Conservation (phyloP, 2,797 vertebrate species). For the Rhinogobio ventralis region DNA sequence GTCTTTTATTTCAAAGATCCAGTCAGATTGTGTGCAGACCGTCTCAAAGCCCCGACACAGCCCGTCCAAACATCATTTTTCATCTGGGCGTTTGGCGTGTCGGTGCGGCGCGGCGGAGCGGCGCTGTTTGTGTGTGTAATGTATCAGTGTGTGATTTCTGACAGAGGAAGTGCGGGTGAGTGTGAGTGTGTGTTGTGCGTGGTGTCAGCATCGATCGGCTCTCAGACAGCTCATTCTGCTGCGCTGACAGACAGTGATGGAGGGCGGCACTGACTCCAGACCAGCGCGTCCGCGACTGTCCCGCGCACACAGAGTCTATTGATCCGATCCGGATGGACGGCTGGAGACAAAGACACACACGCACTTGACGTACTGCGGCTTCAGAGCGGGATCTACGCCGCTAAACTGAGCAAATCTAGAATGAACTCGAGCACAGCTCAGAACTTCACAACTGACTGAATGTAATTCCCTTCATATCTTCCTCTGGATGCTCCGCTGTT, state of each 20-base stretch:
- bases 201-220: conserved; percentile 91
- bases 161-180: conserved; percentile 85
- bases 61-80: conserved; percentile 72
- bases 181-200: conserved; percentile 75
- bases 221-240: conserved; percentile 98
- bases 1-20: no score
- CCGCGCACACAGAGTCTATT: conserved; percentile 49
- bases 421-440: conserved; percentile 27
- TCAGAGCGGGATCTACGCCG: not conserved
- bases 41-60: conserved; percentile 20
- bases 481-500: no score
- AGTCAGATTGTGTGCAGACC: not conserved
- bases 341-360: conserved; percentile 8
- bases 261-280: conserved; percentile 63
- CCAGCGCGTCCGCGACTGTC: conserved; percentile 49
- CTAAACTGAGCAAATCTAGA: conserved; percentile 33
- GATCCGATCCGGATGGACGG: conserved; percentile 50
- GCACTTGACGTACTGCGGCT: not conserved
- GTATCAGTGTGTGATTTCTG: conserved; percentile 84
- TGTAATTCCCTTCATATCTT: conserved; percentile 42
- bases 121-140: conserved; percentile 57
- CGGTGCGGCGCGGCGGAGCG: conserved; percentile 15
- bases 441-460: conserved; percentile 44
- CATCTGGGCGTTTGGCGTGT: conserved; percentile 68
- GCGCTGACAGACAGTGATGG: conserved; percentile 91